A percentile compares a stretch with the other conserved stretches of the same genome.
phyloP scores from a whole-genome alignment of 2,888 invertebrate genomes.

The Morpho achilles region DNA sequence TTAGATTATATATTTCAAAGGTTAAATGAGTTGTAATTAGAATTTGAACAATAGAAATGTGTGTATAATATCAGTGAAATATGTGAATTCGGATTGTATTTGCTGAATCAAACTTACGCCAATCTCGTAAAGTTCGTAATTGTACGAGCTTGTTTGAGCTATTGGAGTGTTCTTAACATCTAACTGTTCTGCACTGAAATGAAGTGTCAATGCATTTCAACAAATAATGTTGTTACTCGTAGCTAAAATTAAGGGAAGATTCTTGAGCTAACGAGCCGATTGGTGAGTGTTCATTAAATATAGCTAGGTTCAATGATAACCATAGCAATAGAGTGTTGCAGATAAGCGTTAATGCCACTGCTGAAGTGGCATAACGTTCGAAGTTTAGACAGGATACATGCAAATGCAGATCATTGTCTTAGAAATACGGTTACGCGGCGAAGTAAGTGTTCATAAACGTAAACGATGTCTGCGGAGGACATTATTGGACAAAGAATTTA shows the following conservation, averaged over 20 bases:
- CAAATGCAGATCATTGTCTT: constrained; percentile 11
- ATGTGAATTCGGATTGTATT: too few species aligned
- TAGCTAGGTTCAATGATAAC: neutral
- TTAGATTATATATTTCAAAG: too few species aligned
- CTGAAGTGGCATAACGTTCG: neutral
- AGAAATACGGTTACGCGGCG: constrained; percentile 7
- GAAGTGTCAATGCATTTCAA: too few species aligned
- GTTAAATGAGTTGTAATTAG: too few species aligned
- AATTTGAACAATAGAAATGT: too few species aligned
- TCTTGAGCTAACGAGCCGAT: too few species aligned
- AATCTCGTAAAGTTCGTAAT: neutral
- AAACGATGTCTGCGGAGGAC: constrained; percentile 3
- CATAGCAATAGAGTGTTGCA: constrained; percentile 3
- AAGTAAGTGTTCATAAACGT: constrained; percentile 5
- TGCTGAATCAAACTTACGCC: too few species aligned
- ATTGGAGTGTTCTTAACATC: too few species aligned
- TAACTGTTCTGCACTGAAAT: neutral
- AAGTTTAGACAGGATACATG: constrained; percentile 1
- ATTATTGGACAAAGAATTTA: constrained; percentile 3
- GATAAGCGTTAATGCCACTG: constrained; percentile 4
- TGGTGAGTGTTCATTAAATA: too few species aligned
- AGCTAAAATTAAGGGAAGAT: too few species aligned
- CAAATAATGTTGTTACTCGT: too few species aligned
- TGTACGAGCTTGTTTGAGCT: neutral
- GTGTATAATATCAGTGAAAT: too few species aligned